Evolutionary conservation across 1,140 invertebrate genomes (phyloP).

Genomic region (Heliconius hewitsoni): DNA sequence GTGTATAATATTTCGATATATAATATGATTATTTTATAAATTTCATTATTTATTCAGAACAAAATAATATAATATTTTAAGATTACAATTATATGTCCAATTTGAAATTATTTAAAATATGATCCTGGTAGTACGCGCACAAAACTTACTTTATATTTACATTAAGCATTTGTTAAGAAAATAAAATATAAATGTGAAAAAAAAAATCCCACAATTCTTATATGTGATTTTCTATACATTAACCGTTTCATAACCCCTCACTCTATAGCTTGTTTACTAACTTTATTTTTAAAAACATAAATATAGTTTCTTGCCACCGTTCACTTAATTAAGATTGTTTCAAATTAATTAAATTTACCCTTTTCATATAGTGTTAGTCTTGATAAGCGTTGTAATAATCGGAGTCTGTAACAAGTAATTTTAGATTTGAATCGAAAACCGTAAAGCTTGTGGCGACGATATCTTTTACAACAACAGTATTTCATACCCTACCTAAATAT

Average conservation of each 20-base stretch:
- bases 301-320: not conserved
- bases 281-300: not conserved
- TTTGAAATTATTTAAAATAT: too few species aligned
- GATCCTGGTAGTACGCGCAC: too few species aligned
- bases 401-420: conserved; percentile 61
- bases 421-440: conserved; percentile 71
- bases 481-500: not conserved
- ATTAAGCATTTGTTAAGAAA: too few species aligned
- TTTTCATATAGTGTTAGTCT: conserved; percentile 16
- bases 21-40: too few species aligned
- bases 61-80: too few species aligned
- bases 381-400: conserved; percentile 39
- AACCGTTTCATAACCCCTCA: too few species aligned
- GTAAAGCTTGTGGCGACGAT: conserved; percentile 53
- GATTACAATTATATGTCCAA: too few species aligned
- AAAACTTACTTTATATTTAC: too few species aligned
- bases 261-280: not conserved
- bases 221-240: too few species aligned
- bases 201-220: too few species aligned
- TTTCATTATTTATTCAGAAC: too few species aligned
- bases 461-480: not conserved
- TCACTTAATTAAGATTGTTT: conserved; percentile 22
- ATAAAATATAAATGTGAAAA: too few species aligned
- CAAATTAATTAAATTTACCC: conserved; percentile 21
- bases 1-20: not conserved